Evolutionary conservation across 2,888 invertebrate genomes (phyloP).

Genomic region (Tipula vernalis): DNA sequence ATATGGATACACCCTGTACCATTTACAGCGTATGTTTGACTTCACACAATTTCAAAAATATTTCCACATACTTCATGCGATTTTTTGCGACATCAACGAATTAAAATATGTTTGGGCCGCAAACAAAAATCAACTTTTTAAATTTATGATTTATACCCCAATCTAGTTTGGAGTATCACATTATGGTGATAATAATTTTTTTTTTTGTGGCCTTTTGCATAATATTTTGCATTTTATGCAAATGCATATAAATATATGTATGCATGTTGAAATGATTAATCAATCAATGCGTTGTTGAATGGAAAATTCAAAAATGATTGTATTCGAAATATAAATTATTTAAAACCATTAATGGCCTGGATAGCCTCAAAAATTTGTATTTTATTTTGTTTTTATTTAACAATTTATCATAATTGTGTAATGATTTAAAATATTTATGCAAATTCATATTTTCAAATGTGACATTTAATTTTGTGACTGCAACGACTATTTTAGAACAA

Average conservation of each 20-base stretch:
- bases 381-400: background rate
- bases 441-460: background rate
- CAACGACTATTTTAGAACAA: background rate
- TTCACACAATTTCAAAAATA: background rate
- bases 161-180: background rate
- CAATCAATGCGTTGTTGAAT: background rate
- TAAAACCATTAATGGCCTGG: background rate
- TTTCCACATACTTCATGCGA: background rate
- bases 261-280: background rate
- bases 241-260: background rate
- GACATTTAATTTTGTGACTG: background rate
- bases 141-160: background rate
- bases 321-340: background rate
- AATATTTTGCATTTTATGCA: background rate
- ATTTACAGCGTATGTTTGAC: background rate
- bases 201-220: background rate
- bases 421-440: background rate
- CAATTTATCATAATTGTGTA: background rate
- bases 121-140: background rate
- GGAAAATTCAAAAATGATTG: background rate
- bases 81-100: background rate
- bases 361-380: background rate
- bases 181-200: background rate
- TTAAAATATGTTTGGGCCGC: background rate
- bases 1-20: background rate